These are phyloP conservation scores for Hemithea aestivaria DNA, from an alignment of 2,888 invertebrate genomes.

Conservation along the genomic window DNA sequence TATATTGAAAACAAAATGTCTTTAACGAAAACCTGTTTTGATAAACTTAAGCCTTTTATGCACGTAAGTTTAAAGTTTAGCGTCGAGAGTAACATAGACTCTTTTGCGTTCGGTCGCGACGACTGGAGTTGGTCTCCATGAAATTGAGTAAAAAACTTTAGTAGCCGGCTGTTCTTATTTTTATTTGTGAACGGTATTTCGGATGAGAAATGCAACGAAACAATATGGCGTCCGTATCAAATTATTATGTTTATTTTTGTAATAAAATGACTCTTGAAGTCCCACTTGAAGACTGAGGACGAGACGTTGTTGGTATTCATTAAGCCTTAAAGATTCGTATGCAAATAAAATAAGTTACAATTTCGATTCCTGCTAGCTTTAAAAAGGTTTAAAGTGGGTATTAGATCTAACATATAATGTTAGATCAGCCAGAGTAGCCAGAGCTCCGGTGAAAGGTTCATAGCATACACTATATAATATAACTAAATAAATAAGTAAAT, in stretches of 20 bases:
- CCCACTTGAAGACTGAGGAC: too few species aligned
- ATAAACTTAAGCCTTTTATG: constrained; percentile 77
- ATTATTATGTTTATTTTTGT: background rate
- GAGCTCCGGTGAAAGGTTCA: too few species aligned
- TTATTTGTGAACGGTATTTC: constrained; percentile 74
- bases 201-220: constrained; percentile 76
- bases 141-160: constrained; percentile 77
- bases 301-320: too few species aligned
- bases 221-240: constrained; percentile 68
- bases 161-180: constrained; percentile 77
- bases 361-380: too few species aligned
- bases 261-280: too few species aligned
- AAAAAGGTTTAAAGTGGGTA: too few species aligned
- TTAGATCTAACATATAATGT: too few species aligned
- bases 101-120: constrained; percentile 43
- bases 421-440: too few species aligned
- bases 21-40: constrained; percentile 75
- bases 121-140: constrained; percentile 45
- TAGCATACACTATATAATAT: too few species aligned
- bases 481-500: too few species aligned
- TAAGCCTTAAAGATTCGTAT: too few species aligned
- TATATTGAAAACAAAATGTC: constrained; percentile 77
- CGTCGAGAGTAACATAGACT: constrained; percentile 59
- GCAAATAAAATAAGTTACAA: too few species aligned
- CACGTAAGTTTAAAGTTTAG: constrained; percentile 66